Conservation (phyloP, 2,113 vertebrate genomes). For the Gallinago jamesoni region DNA sequence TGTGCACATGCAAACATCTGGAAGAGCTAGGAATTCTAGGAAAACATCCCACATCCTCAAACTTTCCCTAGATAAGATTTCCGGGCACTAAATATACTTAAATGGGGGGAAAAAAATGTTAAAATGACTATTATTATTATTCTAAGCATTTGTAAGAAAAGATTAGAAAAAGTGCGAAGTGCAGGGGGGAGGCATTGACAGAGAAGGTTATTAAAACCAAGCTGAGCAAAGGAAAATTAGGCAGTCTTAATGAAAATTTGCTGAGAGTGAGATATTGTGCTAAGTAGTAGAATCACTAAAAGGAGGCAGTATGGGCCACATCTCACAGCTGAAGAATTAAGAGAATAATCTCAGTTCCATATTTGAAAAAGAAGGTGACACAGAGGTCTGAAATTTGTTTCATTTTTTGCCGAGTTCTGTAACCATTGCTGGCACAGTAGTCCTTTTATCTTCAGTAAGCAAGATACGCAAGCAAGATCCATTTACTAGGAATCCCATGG, state of each 20-base stretch:
- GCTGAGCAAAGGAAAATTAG: not conserved
- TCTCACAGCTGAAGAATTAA: not conserved
- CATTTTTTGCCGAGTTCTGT: not conserved
- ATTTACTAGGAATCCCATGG: not conserved
- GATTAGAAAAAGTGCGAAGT: not conserved
- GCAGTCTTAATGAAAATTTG: not conserved
- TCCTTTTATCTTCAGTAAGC: not conserved
- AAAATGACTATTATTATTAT: not conserved
- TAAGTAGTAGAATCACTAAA: not conserved
- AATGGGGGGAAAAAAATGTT: not conserved
- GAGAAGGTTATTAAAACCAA: not conserved
- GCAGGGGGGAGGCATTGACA: not conserved
- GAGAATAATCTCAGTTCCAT: not conserved
- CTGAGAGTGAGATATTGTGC: not conserved
- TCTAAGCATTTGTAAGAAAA: not conserved
- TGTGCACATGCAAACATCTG: not conserved
- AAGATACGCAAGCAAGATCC: not conserved
- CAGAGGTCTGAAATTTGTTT: not conserved
- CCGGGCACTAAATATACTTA: not conserved
- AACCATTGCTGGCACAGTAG: not conserved
- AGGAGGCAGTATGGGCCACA: not conserved
- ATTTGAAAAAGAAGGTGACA: not conserved
- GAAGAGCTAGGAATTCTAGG: not conserved
- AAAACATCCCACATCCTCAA: not conserved
- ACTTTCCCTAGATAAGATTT: not conserved